Conservation (phyloP, 2,888 invertebrate species). For the Nesidiocoris tenuis region DNA sequence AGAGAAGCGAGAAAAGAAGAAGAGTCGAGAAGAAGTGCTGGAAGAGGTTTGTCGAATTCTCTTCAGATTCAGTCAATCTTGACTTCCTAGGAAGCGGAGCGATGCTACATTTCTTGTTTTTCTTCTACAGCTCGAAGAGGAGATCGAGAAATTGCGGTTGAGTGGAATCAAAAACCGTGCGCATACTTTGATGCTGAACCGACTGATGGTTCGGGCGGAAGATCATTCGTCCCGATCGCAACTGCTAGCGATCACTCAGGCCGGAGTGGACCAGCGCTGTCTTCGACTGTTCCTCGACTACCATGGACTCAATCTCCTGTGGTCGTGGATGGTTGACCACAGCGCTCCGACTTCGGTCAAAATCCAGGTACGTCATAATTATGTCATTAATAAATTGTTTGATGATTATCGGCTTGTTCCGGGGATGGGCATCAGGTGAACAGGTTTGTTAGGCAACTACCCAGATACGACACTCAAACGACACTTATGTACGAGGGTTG, state of each 20-base stretch:
- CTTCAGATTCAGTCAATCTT: neutral
- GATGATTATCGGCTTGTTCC: too few relatives aligned
- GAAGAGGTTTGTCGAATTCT: neutral
- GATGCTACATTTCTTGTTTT: constrained; percentile 7
- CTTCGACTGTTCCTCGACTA: constrained; percentile 87
- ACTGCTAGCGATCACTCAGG: constrained; percentile 74
- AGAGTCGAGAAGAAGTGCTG: constrained; percentile 31
- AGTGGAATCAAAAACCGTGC: constrained; percentile 84
- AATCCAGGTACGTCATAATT: constrained; percentile 50
- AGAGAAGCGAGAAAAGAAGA: constrained; percentile 37
- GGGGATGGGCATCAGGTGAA: too few relatives aligned
- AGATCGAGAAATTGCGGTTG: constrained; percentile 74
- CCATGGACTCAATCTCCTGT: constrained; percentile 84
- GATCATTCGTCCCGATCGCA: constrained; percentile 70
- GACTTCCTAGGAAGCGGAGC: too few relatives aligned
- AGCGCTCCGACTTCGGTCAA: constrained; percentile 47
- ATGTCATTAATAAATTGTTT: too few relatives aligned
- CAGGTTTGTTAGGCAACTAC: too few relatives aligned
- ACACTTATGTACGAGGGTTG: too few relatives aligned
- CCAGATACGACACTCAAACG: too few relatives aligned
- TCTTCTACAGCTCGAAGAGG: constrained; percentile 73
- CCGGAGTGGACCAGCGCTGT: constrained; percentile 74
- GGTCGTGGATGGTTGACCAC: constrained; percentile 76
- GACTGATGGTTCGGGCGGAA: constrained; percentile 90
- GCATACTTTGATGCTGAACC: constrained; percentile 84